Conservation (phyloP, 2,888 invertebrate genomes). For the Amiota minor region DNA sequence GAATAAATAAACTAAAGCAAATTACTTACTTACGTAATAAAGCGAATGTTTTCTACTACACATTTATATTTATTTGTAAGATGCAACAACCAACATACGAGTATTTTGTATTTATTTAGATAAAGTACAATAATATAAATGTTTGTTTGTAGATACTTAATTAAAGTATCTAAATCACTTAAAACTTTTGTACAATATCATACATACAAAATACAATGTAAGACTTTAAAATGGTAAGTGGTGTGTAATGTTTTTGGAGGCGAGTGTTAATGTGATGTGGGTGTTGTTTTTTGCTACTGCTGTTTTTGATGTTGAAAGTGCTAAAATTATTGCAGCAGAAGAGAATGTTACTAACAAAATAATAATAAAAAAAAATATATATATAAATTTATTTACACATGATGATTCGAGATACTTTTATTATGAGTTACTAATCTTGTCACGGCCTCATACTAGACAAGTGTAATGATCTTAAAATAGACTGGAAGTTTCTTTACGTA, state of each 20-base stretch:
- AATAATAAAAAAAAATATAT: neutral
- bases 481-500: no score
- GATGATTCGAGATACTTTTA: no score
- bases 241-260: no score
- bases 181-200: slow-evolving; percentile 14
- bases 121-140: neutral
- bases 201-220: no score
- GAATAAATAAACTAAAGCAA: slow-evolving; percentile 14
- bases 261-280: neutral
- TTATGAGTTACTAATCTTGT: no score
- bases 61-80: neutral
- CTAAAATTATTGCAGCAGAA: neutral
- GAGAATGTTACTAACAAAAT: neutral
- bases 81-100: neutral
- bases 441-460: no score
- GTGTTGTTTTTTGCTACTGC: neutral
- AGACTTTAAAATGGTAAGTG: no score
- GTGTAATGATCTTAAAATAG: no score
- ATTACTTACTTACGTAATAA: neutral
- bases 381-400: neutral
- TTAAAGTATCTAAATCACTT: slow-evolving; percentile 27
- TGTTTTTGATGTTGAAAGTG: no score
- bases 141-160: slow-evolving; percentile 7
- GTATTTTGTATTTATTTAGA: neutral
- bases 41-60: neutral